Evolutionary conservation across 2,888 invertebrate species (phyloP).

Genomic region (Chironomus riparius): DNA sequence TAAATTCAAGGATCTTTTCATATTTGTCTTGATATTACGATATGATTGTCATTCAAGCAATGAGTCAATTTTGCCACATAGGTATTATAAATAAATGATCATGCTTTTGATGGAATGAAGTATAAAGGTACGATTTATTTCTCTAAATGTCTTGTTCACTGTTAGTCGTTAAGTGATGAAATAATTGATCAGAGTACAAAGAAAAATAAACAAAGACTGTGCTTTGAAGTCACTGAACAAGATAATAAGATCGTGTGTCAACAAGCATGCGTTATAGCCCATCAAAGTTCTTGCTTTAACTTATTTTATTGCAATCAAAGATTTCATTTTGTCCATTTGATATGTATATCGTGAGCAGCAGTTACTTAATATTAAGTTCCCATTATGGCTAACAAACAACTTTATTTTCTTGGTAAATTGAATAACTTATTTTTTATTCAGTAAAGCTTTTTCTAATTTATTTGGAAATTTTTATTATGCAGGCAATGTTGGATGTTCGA

Average conservation of each 20-base stretch:
- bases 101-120: too few species aligned
- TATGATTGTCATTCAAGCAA: not conserved
- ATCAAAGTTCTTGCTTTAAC: not conserved
- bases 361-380: too few species aligned
- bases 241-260: slow-evolving; percentile 16
- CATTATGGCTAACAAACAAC: too few species aligned
- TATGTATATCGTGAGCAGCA: too few species aligned
- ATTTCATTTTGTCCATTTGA: too few species aligned
- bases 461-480: too few species aligned
- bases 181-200: slow-evolving; percentile 9
- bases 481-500: too few species aligned
- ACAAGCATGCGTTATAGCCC: too few species aligned
- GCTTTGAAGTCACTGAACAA: slow-evolving; percentile 4
- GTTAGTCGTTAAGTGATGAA: not conserved
- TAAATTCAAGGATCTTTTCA: not conserved
- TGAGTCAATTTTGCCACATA: not conserved
- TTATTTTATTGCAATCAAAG: not conserved
- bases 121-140: not conserved
- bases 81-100: not conserved
- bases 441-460: too few species aligned
- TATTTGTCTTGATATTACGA: not conserved
- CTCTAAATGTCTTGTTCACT: not conserved
- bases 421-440: too few species aligned
- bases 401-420: too few species aligned
- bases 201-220: not conserved